Base-by-base conservation (phyloP, 2,797 vertebrate genomes). In the Ammospiza maritima region DNA sequence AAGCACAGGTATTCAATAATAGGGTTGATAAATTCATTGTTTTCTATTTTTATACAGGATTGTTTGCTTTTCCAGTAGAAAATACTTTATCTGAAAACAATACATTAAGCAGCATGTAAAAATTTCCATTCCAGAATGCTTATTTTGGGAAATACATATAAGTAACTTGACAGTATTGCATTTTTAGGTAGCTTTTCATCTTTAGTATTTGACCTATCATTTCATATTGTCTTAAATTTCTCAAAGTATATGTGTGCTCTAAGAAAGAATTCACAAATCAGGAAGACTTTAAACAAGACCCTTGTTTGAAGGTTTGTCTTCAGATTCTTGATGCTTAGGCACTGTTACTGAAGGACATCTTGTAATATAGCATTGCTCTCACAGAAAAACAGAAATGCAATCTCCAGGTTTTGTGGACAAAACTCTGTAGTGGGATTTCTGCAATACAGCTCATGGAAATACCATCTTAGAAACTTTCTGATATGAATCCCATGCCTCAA, bases 401-500 rank as follows among this genome's bases (percentile, higher is more conserved):
- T 6, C 30, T 81, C 18, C 10, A 47, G 21, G 10, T 44, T 82
- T 74, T 44, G 42, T 61, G 38, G 47, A 38, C 38, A 42, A 36
- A 81, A 53, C n/a, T 80, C 32, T 58, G 1, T 60, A 42, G 27
- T 3, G 32, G 51, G 10, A 50, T 81, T 88, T 85, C 45, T 78
- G 32, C 19, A 44, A 29, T 61, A 30, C 20, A 73, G 5, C 42
- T 21, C 10, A 11, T 29, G 56, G 29, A 11, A 47, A 10, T 81
- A 6, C 36, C 9, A 2, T 51, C 23, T 69, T 38, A 51, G 45
- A 69, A 73, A 53, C 44, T 61, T 56, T 16, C n/a, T 45, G 17
- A 51, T 48, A 25, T 0, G 0, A 36, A 36, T 71, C 34, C 42
- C 13, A 0, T 72, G 18, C 38, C 20, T 69, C 5, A 1, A 1